Evolutionary conservation across 1,140 invertebrate species (phyloP), one percentile per base, ranked within the genome.

Genomic region (Mactra quadrangularis): DNA sequence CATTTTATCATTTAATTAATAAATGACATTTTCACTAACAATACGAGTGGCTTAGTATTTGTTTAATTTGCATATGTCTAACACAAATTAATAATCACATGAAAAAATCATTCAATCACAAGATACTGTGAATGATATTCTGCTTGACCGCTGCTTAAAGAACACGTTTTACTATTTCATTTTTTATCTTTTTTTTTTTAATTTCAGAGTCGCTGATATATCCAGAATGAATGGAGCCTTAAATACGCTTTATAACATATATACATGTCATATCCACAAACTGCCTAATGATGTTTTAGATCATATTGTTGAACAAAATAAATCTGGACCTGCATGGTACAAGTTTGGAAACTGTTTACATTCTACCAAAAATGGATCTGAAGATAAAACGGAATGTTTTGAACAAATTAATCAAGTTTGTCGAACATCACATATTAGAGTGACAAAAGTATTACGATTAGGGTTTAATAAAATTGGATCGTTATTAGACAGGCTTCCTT

Each of bases 361-460:
- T 19, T 3, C 4, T n/a, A 31, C 35, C 1, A 25, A 6, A 41
- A n/a, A n/a, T n/a, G n/a, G n/a, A n/a, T n/a, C n/a, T n/a, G n/a
- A n/a, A 17, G 29, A 31, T 19, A 50, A 50, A 3, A 17, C 41
- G 22, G 29, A n/a, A 31, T 72, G 70, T 25, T 38, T 38, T 25
- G 1, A 13, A 7, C 45, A 55, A 1, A 72, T 72, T 55, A 50
- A 72, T 25, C 25, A 57, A 1, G 35, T 17, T 1, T 76, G 74
- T 41, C 38, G 7, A 25, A 29, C 15, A 1, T 35, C 74, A 19
- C 25, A 47, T 9, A 31, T 38, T 17, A 45, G 57, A 41, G 59
- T 81, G n/a, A 17, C 33, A 17, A 85, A 85, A 57, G 52, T 75
- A 33, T 31, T 81, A 4, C 45, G 83, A n/a, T 35, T 85, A 3